Evolutionary conservation across 2,888 invertebrate genomes (phyloP), one percentile per base, ranked within the genome.

Genomic region (Andrena minutula): DNA sequence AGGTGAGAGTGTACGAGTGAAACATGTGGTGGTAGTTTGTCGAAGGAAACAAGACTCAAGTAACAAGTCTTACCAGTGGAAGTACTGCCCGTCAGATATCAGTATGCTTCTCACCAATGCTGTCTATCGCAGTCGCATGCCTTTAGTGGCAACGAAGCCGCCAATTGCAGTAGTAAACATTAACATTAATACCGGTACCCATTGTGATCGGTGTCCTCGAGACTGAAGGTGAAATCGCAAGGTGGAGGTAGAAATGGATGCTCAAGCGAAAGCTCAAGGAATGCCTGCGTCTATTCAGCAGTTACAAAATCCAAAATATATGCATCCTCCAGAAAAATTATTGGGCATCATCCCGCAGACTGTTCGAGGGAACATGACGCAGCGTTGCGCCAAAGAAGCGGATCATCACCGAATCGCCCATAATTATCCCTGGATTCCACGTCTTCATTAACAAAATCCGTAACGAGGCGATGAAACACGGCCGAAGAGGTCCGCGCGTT

Each of bases 101-200:
- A 12, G 71, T 79, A 79, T 79, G 79, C 79, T 49, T 35, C 32
- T 32, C 78, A 53, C n/a, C 23, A 8, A 41, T 47, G 10, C n/a
- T 47, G 64, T 79, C 64, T 65, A 79, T 60, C 51, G 60, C 79
- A 30, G 64, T 8, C 4, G 60, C 26, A 26, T 51, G 60, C 80
- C 79, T 70, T 79, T 79, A 66, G 71, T 79, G 79, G 51, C 70
- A 61, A 49, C 79, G 3, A 32, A 64, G 75, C 65, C 58, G 75
- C 75, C 65, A 66, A 75, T 77, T 53, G 77, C 66, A 66, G 75
- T 64, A 32, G 30, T 63, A 80, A 28, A 63, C 80, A 79, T 79
- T 79, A 79, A 79, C 79, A 79, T 79, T 79, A 79, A 79, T 71
- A 60, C 60, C 79, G 60, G 80, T 61, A 51, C 41, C 70, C 80